Conservation (phyloP, 1,140 invertebrate genomes). For the Stegodyphus mimosarum region DNA sequence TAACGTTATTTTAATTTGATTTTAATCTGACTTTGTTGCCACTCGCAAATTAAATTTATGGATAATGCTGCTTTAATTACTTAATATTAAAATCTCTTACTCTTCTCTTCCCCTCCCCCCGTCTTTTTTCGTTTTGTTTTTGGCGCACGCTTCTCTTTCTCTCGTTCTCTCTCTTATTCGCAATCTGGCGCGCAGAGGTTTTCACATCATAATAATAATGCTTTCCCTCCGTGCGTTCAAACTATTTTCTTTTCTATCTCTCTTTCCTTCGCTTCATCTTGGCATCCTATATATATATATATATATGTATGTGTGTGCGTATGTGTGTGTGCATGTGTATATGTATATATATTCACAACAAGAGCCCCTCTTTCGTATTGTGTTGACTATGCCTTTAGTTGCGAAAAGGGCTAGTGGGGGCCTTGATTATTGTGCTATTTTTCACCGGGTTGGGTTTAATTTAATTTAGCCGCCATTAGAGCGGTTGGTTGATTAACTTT, state of each 20-base stretch:
- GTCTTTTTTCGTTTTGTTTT: conserved; percentile 10
- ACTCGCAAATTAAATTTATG: conserved; percentile 61
- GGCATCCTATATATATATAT: conserved; percentile 4
- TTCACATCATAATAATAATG: conserved; percentile 62
- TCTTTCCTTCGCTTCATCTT: not conserved
- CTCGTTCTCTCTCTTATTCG: not conserved
- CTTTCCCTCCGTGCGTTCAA: conserved; percentile 6
- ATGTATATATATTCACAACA: not conserved
- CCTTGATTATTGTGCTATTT: conserved; percentile 61
- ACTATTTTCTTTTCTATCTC: conserved; percentile 58
- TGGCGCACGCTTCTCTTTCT: not conserved
- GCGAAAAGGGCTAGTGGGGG: conserved; percentile 1
- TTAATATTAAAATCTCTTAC: conserved; percentile 61
- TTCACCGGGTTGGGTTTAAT: conserved; percentile 60
- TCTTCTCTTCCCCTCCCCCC: not conserved
- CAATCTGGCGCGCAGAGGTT: conserved; percentile 13
- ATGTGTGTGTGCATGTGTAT: not conserved
- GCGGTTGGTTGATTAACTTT: conserved; percentile 61
- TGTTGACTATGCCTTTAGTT: conserved; percentile 57
- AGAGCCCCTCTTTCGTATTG: conserved; percentile 43
- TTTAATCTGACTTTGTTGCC: conserved; percentile 62
- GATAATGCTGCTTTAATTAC: conserved; percentile 61
- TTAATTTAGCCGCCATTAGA: conserved; percentile 61
- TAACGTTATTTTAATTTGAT: conserved; percentile 62
- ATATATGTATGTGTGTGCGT: conserved; percentile 11